Evolutionary conservation across 2,888 invertebrate genomes (phyloP).

Genomic region (Aporophyla lueneburgensis): DNA sequence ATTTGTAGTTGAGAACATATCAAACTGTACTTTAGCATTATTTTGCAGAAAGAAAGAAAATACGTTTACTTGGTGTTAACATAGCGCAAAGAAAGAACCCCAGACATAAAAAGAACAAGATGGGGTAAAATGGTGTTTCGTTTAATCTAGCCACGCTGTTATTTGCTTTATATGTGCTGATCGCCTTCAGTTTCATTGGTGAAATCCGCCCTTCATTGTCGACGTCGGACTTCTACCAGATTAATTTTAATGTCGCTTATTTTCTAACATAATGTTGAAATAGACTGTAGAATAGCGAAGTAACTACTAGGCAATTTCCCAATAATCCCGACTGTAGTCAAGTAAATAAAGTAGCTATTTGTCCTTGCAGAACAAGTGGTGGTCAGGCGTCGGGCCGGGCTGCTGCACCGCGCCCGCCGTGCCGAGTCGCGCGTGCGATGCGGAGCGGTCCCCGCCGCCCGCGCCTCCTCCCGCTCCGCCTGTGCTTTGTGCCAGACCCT

Average conservation of each 20-base stretch:
- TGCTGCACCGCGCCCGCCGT: slow-evolving; percentile 88
- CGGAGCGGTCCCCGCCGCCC: slow-evolving; percentile 89
- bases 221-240: too few species aligned
- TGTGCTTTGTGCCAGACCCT: slow-evolving; percentile 85
- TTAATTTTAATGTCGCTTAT: too few species aligned
- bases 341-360: slow-evolving; percentile 23
- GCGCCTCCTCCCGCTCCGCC: slow-evolving; percentile 86
- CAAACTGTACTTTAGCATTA: too few species aligned
- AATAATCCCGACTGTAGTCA: background rate
- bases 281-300: background rate
- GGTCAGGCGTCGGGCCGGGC: slow-evolving; percentile 86
- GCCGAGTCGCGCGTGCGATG: slow-evolving; percentile 90
- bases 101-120: too few species aligned
- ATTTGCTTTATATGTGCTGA: too few species aligned
- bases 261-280: too few species aligned
- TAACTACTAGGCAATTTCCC: background rate
- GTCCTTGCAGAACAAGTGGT: slow-evolving; percentile 84
- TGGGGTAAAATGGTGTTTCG: too few species aligned
- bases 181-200: background rate
- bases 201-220: background rate
- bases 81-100: too few species aligned
- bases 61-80: too few species aligned
- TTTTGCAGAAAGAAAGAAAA: too few species aligned
- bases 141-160: too few species aligned
- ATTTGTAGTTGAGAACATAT: too few species aligned